Evolutionary conservation across 1,140 invertebrate species (phyloP), one percentile per base, ranked within the genome.

Genomic region (Cephus cinctus): DNA sequence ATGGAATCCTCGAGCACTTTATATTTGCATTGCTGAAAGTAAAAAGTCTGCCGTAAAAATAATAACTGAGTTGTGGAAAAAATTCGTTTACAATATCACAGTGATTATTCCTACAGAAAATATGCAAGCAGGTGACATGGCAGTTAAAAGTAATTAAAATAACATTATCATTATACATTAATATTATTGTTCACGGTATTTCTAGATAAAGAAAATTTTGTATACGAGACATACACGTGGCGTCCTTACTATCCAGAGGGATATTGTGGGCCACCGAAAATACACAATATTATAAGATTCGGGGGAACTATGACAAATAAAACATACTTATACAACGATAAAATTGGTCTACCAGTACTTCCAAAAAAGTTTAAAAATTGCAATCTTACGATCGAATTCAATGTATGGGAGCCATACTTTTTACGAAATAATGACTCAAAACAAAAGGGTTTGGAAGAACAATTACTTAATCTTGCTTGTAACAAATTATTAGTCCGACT

Each of bases 311-410:
- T 6, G 8, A 14, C 6, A 12, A 2, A 5, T 14, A 9, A 9
- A 12, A 8, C 8, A 14, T 6, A 35, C 6, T 35, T 35, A 14
- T n/a, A 35, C 12, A 35, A 35, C 12, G 34, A 35, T 14, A 35
- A 5, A 8, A 14, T 14, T 16, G 5, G 6, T 11, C 8, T 5
- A 8, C 34, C 34, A 8, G 34, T 35, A 16, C 12, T 35, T 5
- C 34, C 34, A 14, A 6, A 35, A 35, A 35, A 35, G 8, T 35
- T 35, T 35, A 16, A 14, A 35, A 35, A 35, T 35, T 35, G 34
- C 34, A 8, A 6, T 8, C 5, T 35, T 6, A 35, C 12, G 6
- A 16, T 35, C 14, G 18, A 16, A n/a, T 35, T 35, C 34, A 35
- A 35, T 12, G 18, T 35, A 14, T 35, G 34, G 34, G 8, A 8